Evolutionary conservation across 2,888 invertebrate species (phyloP), one percentile per base, ranked within the genome.

Genomic region (Peribatodes rhomboidaria): DNA sequence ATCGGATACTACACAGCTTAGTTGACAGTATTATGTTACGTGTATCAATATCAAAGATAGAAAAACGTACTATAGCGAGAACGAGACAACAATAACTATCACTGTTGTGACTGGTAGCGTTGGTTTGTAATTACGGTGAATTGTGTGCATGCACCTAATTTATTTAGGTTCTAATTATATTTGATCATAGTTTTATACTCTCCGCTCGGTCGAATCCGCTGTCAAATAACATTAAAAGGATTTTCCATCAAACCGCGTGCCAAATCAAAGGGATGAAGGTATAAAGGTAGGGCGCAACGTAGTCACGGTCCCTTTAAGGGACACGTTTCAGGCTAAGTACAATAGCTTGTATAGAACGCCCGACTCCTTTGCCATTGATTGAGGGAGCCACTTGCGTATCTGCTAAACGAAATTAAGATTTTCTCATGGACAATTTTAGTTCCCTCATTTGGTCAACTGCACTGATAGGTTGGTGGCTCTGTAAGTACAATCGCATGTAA

Each of bases 191-290:
- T 39, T 20, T 14, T 9, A n/a, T n/a, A n/a, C n/a, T n/a, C n/a
- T 3, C 35, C 20, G 35, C 22, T 1, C 20, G 6, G 1, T 20
- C 22, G 7, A 53, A 53, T 22, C n/a, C 18, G 20, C n/a, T 14
- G 6, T 31, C 49, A 55, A 16, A 35, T 42, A 55, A 20, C 33
- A 53, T 47, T 47, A 53, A 58, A 47, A 37, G 20, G 27, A 14
- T 63, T 57, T 58, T 63, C 62, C 62, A 57, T 53, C 37, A 63
- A 44, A 54, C 57, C 53, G 52, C 11, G 47, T 64, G 64, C 64
- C 58, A 59, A 64, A 54, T 63, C 57, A 58, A 58, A 64, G 41
- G 64, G 53, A 58, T 58, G 53, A 62, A 52, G 57, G 52, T 31
- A 58, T 35, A 52, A 52, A 52, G 50, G 35, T 39, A 52, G 31